A percentile compares a stretch with the other conserved stretches of the same genome.
Conservation (phyloP, 2,888 invertebrate species). For the Tachina lurida region DNA sequence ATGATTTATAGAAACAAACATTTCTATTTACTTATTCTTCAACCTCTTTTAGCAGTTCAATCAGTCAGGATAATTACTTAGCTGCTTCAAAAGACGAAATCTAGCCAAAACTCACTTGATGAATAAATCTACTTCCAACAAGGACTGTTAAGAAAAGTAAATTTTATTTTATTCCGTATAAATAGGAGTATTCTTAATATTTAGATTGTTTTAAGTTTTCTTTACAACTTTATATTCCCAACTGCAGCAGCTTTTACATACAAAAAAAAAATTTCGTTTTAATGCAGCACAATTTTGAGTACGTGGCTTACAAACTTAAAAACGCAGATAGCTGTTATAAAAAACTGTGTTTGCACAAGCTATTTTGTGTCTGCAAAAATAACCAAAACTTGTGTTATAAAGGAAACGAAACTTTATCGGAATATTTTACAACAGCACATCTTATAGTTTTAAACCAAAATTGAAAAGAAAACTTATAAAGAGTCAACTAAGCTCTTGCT, state of each 20-base stretch:
- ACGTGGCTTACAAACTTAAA: too few relatives aligned
- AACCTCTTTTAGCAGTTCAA: neutral
- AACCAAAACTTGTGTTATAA: constrained; percentile 24
- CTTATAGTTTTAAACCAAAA: neutral
- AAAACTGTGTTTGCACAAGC: too few relatives aligned
- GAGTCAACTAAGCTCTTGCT: neutral
- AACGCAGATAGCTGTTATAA: neutral
- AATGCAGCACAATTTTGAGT: too few relatives aligned
- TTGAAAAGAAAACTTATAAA: too few relatives aligned
- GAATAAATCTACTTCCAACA: neutral
- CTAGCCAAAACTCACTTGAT: neutral
- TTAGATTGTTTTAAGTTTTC: neutral
- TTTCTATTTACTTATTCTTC: neutral
- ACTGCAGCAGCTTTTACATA: neutral
- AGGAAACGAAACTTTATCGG: constrained; percentile 43
- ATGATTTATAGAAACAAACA: neutral
- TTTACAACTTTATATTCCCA: neutral
- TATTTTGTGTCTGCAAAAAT: constrained; percentile 5
- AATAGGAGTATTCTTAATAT: constrained; percentile 41
- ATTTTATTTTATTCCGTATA: constrained; percentile 15
- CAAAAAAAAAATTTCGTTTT: neutral
- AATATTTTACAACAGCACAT: constrained; percentile 19
- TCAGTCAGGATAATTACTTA: neutral
- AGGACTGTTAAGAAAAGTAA: neutral
- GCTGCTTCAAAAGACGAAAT: neutral